Conservation (phyloP, 2,888 invertebrate species). For the Autographa gamma region DNA sequence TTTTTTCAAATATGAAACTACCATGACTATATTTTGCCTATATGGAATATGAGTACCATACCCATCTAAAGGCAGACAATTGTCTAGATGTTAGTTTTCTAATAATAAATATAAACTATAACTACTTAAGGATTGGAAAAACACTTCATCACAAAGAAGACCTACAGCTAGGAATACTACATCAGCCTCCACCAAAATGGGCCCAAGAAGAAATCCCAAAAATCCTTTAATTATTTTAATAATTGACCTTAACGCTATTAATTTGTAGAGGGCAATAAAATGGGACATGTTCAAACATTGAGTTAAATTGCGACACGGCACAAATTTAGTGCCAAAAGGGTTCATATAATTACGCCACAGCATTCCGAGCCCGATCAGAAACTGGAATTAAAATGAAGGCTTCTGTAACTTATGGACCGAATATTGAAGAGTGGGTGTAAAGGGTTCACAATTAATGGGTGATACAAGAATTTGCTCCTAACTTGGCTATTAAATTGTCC, state of each 20-base stretch:
- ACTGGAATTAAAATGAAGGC: constrained; percentile 69
- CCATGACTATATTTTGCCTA: no score
- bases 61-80: no score
- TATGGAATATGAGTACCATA: no score
- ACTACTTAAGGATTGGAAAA: no score
- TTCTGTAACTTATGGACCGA: constrained; percentile 57
- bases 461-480: not conserved
- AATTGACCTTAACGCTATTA: constrained; percentile 63
- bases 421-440: constrained; percentile 46
- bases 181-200: not conserved
- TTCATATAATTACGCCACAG: constrained; percentile 75
- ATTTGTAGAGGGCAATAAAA: constrained; percentile 65
- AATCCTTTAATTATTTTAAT: constrained; percentile 61
- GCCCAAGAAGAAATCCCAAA: constrained; percentile 50
- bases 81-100: no score
- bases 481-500: not conserved
- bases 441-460: constrained; percentile 17
- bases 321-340: constrained; percentile 74
- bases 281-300: constrained; percentile 67
- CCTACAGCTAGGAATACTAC: not conserved
- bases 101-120: no score
- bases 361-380: constrained; percentile 70
- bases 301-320: constrained; percentile 71
- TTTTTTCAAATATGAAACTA: no score
- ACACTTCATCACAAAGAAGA: no score